Base-by-base conservation (phyloP, 2,797 vertebrate genomes). In the Crenuchus spilurus region DNA sequence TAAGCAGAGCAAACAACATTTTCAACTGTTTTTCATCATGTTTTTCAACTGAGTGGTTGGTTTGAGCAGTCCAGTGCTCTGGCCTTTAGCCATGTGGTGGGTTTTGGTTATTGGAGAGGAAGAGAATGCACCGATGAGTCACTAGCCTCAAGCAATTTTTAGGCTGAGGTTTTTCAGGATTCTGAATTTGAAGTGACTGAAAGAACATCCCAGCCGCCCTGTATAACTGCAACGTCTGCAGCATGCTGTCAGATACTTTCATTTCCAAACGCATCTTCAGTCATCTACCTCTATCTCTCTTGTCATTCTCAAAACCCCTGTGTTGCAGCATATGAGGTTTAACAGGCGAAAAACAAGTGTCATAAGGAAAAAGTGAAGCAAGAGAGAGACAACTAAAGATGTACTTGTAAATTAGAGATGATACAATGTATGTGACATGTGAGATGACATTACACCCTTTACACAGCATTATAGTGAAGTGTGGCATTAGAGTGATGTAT, bases 81-180 rank as follows among this genome's bases (percentile, higher is more conserved):
- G 57, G 44, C 69, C 31, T 55, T 55, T 55, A 55, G 52, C 28
- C 10, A 24, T 18, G 51, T 30, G 16, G 16, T 2, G 44, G 24
- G 13, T 48, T 74, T 30, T 30, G 64, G 82, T 72, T 80, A 83
- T 61, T 84, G 79, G 74, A 65, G 82, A 69, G 69, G 67, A 74
- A 87, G 78, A 73, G 57, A 85, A 78, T 84, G 80, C 72, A 39
- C 31, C 70, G 72, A 63, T 91, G 89, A 91, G 85, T 93, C 90
- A 92, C 28, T 61, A 55, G 82, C 90, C 89, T 26, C 79, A 70
- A 84, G 89, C 87, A 79, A 80, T 82, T 89, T 83, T 84, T 80
- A 48, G 44, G 70, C 78, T 72, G 49, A 37, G 85, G 48, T 87
- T 86, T 79, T 20, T 54, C 69, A 65, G 62, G 76, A 10, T 73